These are phyloP conservation scores for Luscinia luscinia DNA, from an alignment of 2,797 vertebrate genomes.

Conservation along the genomic window DNA sequence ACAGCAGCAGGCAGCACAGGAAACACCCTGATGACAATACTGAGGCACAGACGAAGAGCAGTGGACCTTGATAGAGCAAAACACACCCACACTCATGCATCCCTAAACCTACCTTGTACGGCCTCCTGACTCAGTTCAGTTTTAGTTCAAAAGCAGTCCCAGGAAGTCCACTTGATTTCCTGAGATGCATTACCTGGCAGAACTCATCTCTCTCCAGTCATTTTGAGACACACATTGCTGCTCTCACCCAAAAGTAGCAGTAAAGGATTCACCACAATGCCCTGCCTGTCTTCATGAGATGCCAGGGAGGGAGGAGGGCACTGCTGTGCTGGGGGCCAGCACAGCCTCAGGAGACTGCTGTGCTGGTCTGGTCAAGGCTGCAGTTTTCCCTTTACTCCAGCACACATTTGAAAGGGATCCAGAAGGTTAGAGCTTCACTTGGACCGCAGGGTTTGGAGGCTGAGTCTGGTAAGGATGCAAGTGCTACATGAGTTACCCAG, in stretches of 20 bases:
- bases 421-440: neutral
- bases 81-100: neutral
- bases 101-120: neutral
- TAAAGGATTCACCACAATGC: neutral
- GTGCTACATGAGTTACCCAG: neutral
- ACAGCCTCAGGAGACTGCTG: neutral
- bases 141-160: neutral
- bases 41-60: neutral
- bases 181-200: neutral
- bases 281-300: neutral
- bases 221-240: neutral
- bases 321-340: neutral
- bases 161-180: slow-evolving; percentile 3
- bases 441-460: neutral
- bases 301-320: neutral
- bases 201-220: neutral
- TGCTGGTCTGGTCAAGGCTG: neutral
- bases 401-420: neutral
- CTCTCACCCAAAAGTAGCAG: neutral
- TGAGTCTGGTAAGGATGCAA: neutral
- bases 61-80: neutral
- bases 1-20: slow-evolving; percentile 20
- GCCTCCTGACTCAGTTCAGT: neutral
- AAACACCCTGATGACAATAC: slow-evolving; percentile 25
- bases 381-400: neutral